Conservation (phyloP, 2,113 vertebrate species). For the Aspidoscelis tigris region DNA sequence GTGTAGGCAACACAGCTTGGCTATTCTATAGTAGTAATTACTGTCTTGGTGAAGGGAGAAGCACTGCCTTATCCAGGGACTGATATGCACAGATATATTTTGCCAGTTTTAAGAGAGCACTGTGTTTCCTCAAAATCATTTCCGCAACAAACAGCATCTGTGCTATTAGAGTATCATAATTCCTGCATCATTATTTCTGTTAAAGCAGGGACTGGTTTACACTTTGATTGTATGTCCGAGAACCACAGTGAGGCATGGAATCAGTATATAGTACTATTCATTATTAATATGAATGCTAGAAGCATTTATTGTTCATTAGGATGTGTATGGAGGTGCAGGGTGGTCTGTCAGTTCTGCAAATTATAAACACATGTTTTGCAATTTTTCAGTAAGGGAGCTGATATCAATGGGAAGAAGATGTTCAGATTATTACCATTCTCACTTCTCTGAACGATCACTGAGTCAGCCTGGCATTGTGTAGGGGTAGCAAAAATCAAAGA, state of each 20-base stretch:
- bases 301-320: too few relatives aligned
- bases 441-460: too few relatives aligned
- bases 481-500: too few relatives aligned
- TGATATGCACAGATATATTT: slow-evolving; percentile 7
- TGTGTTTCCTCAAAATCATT: not conserved
- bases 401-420: too few relatives aligned
- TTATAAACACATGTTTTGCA: too few relatives aligned
- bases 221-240: not conserved
- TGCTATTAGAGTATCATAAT: slow-evolving; percentile 7
- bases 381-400: too few relatives aligned
- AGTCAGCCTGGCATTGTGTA: too few relatives aligned
- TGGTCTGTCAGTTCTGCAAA: too few relatives aligned
- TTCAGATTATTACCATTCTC: too few relatives aligned
- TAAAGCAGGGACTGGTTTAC: not conserved
- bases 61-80: not conserved
- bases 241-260: not conserved
- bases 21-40: not conserved
- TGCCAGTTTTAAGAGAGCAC: not conserved
- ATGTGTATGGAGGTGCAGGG: too few relatives aligned
- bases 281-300: too few relatives aligned
- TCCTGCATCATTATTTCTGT: not conserved
- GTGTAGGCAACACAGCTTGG: not conserved
- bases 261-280: too few relatives aligned
- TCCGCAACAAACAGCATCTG: not conserved
- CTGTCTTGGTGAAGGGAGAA: not conserved